A percentile compares a stretch with the other conserved stretches of the same genome.
Evolutionary conservation across 2,797 vertebrate species (phyloP).

Genomic region (Tapirus indicus): DNA sequence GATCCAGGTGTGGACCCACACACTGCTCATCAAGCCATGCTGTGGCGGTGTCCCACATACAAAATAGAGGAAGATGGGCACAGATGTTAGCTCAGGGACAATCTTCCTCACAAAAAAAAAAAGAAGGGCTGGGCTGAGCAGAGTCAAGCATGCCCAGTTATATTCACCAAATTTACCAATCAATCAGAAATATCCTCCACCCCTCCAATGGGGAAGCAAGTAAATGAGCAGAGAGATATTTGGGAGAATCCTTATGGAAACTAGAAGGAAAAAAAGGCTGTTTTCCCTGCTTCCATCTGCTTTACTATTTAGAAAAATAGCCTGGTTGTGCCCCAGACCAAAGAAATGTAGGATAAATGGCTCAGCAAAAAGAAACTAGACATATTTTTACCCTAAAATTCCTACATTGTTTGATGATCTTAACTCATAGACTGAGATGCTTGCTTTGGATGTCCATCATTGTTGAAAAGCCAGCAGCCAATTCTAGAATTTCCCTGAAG

Average conservation of each 20-base stretch:
- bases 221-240: not conserved
- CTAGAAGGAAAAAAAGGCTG: not conserved
- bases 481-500: not conserved
- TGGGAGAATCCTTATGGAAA: not conserved
- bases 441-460: constrained; percentile 1
- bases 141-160: not conserved
- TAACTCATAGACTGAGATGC: not conserved
- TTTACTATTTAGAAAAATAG: constrained; percentile 32
- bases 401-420: not conserved
- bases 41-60: no score
- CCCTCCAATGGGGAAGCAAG: not conserved
- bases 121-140: not conserved
- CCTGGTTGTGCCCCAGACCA: not conserved
- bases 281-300: not conserved
- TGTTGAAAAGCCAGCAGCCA: not conserved
- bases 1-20: no score
- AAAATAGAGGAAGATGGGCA: no score
- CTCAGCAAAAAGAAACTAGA: not conserved
- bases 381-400: constrained; percentile 6
- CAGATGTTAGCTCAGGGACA: no score
- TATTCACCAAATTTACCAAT: not conserved
- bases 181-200: not conserved
- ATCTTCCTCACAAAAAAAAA: no score
- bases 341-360: constrained; percentile 9
- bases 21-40: no score